phyloP scores from a whole-genome alignment of 92 coral and sea anemone species.

The Siderastrea siderea region DNA sequence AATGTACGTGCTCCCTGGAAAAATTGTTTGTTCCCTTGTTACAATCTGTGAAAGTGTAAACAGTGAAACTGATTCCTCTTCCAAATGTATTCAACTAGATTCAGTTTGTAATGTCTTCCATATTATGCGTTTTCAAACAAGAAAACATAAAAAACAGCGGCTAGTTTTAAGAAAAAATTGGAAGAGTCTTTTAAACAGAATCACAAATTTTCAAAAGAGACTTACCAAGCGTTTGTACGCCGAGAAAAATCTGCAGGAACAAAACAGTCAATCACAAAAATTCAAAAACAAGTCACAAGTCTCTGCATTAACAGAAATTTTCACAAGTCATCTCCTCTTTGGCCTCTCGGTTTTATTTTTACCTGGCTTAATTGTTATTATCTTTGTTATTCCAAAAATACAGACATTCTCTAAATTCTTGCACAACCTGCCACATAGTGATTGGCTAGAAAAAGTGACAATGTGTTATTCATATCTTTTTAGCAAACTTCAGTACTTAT shows the following conservation, averaged over 20 bases:
- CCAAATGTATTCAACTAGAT: neutral
- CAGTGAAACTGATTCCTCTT: neutral
- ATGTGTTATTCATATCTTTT: neutral
- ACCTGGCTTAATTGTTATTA: constrained; percentile 8
- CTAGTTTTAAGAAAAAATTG: no score
- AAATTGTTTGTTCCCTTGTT: constrained; percentile 9
- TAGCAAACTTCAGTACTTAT: constrained; percentile 4
- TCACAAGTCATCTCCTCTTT: neutral
- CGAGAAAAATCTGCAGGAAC: neutral
- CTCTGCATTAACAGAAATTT: neutral
- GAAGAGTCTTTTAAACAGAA: no score
- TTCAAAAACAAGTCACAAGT: neutral
- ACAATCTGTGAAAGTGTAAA: neutral
- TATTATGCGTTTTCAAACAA: constrained; percentile 8
- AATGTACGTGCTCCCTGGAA: neutral
- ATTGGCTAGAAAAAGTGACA: neutral
- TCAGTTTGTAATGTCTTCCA: neutral
- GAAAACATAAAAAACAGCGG: no score
- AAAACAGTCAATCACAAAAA: neutral
- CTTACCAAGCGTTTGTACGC: no score
- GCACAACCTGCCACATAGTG: constrained; percentile 6
- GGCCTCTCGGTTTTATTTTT: neutral
- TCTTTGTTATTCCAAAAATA: constrained; percentile 11
- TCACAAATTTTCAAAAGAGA: no score
- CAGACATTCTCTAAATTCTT: constrained; percentile 15